These are phyloP conservation scores for Salvelinus fontinalis DNA, from an alignment of 2,113 vertebrate species.

Conservation along the genomic window DNA sequence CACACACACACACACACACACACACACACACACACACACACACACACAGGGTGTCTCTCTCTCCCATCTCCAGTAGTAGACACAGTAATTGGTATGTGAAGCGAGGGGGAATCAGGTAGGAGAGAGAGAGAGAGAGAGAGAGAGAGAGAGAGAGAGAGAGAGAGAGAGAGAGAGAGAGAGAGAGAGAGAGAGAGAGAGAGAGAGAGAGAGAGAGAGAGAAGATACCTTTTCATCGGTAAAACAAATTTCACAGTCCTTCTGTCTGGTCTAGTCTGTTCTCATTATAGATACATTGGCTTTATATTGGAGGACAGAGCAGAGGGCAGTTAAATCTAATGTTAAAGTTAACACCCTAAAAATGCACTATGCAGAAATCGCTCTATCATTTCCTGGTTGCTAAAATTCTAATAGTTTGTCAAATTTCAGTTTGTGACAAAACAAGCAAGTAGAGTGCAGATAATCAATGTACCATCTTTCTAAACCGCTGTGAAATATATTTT, in stretches of 20 bases:
- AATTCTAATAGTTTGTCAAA: too few species aligned
- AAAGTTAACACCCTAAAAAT: not conserved
- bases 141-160: not conserved
- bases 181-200: not conserved
- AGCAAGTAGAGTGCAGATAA: too few species aligned
- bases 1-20: too few species aligned
- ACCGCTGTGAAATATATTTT: too few species aligned
- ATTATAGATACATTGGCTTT: not conserved
- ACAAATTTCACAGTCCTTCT: not conserved
- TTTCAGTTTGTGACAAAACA: too few species aligned
- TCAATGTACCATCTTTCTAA: too few species aligned
- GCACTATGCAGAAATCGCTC: too few species aligned
- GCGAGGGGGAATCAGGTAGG: not conserved
- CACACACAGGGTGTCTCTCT: too few species aligned
- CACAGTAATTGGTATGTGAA: not conserved
- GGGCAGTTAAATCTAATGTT: not conserved
- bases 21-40: too few species aligned
- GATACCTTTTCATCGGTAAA: not conserved
- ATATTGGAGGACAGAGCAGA: not conserved
- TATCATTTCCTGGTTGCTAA: too few species aligned
- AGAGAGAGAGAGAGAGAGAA: not conserved
- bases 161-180: not conserved
- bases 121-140: not conserved
- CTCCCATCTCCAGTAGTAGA: not conserved
- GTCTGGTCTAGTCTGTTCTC: not conserved